Base-by-base conservation (phyloP, 1,140 invertebrate genomes). In the Zaprionus ornatus region DNA sequence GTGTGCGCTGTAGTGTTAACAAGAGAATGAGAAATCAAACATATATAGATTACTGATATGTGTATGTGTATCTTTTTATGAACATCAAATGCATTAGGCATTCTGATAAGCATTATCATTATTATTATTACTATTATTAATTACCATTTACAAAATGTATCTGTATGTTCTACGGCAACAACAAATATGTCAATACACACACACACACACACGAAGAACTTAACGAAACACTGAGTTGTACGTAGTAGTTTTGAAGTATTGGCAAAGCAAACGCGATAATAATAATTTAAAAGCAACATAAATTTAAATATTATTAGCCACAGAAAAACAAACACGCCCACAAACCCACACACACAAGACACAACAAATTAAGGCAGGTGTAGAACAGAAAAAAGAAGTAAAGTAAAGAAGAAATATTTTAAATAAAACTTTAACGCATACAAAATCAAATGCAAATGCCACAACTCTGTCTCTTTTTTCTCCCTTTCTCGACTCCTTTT, bases 391-490 rank as follows among this genome's bases (percentile, higher is more conserved):
- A 13, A 13, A 55, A 48, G 60, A 74, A 54, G 56, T 60, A 27
- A 60, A 64, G 68, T 73, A 64, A 50, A 69, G 69, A 88, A 87
- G 77, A 88, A 90, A 88, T 88, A 90, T 88, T 88, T 88, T 90
- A 88, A 88, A 88, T 88, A 88, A 88, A 88, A 90, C 80, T 90
- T 88, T 90, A 90, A 88, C 61, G 69, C 78, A 78, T 84, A 80
- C 42, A 83, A 80, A 74, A 67, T 77, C 52, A 55, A 71, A 66
- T 57, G 66, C 52, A 63, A 73, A n/a, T 27, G 13, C 5, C 17
- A 50, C 21, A 40, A 40, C 4, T 9, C 17, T 21, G 29, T 35
- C 12, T 37, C 37, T 42, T 21, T 37, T 17, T 10, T 21, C 45
- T 48, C 2, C 3, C 7, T 48, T 6, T 12, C 12, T 13, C 3